These are phyloP conservation scores for Dasysyrphus tricinctus DNA, from an alignment of 2,888 invertebrate genomes.

Conservation along the genomic window DNA sequence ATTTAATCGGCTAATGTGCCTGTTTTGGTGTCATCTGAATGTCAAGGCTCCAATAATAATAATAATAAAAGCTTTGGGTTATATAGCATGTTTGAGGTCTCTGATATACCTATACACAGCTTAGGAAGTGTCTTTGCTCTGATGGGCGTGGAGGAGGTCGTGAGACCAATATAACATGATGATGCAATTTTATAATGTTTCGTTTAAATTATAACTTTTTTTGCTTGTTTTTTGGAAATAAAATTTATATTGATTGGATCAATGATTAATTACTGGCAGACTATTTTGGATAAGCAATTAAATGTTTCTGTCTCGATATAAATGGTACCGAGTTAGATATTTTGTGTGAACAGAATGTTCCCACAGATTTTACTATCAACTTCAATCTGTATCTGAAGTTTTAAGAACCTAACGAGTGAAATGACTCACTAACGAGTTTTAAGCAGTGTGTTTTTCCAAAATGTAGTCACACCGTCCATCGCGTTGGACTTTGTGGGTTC, in stretches of 20 bases:
- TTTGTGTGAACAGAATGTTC: slow-evolving; percentile 14
- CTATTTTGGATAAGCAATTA: slow-evolving; percentile 32
- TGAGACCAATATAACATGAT: slow-evolving; percentile 43
- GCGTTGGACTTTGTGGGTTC: no score
- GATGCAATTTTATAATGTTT: slow-evolving; percentile 59
- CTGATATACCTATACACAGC: not conserved
- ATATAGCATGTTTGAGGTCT: not conserved
- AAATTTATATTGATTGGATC: slow-evolving; percentile 49
- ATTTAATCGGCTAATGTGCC: slow-evolving; percentile 67
- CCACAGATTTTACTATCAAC: slow-evolving; percentile 5
- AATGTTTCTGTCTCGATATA: slow-evolving; percentile 13
- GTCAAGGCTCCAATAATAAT: slow-evolving; percentile 56
- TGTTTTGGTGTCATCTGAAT: slow-evolving; percentile 73
- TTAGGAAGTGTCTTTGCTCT: slow-evolving; percentile 6
- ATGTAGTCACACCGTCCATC: no score
- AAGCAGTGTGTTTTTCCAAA: not conserved
- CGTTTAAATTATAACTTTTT: not conserved
- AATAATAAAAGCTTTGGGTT: slow-evolving; percentile 13
- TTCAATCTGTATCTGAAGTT: not conserved
- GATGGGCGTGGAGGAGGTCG: slow-evolving; percentile 58
- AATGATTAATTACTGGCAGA: slow-evolving; percentile 57
- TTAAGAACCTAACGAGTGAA: not conserved
- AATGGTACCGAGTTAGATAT: slow-evolving; percentile 15
- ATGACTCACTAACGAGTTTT: not conserved
- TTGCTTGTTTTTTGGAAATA: slow-evolving; percentile 21